Evolutionary conservation across 30 jellyfish, hydroid and myxozoan genomes (phyloP).

Genomic region (Cassiopea xamachana): DNA sequence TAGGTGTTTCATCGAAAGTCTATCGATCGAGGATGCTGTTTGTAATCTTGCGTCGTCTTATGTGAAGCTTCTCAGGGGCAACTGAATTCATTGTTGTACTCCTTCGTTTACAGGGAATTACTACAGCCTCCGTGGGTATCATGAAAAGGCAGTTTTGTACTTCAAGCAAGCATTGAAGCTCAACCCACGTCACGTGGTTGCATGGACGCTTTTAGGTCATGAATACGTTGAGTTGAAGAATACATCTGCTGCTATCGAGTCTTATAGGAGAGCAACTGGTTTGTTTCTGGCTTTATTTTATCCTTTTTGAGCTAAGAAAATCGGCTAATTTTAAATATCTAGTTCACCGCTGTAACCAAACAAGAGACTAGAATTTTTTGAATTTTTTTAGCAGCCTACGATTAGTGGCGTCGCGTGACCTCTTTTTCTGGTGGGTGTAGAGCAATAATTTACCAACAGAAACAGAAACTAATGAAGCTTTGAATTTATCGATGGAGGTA

Average conservation of each 20-base stretch:
- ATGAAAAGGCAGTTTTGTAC: constrained; percentile 90
- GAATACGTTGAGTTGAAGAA: constrained; percentile 90
- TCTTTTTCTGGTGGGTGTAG: no score
- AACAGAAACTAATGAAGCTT: no score
- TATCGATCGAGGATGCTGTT: no score
- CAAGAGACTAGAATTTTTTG: no score
- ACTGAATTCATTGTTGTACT: neutral
- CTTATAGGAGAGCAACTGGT: constrained; percentile 97
- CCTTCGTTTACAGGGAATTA: constrained; percentile 73
- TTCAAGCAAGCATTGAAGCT: constrained; percentile 91
- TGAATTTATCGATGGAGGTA: no score
- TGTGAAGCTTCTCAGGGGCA: neutral
- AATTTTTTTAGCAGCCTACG: no score
- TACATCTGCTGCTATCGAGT: constrained; percentile 92
- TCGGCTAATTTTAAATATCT: no score
- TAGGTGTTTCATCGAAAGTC: no score
- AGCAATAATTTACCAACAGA: no score
- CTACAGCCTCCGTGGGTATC: constrained; percentile 93
- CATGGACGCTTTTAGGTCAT: constrained; percentile 99
- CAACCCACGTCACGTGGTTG: constrained; percentile 85
- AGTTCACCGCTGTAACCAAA: no score
- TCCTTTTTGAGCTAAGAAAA: neutral
- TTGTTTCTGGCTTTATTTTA: neutral
- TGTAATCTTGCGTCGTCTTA: no score
- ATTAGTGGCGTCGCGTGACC: no score